Evolutionary conservation across 2,888 invertebrate genomes (phyloP).

Genomic region (Aethes cnicana): DNA sequence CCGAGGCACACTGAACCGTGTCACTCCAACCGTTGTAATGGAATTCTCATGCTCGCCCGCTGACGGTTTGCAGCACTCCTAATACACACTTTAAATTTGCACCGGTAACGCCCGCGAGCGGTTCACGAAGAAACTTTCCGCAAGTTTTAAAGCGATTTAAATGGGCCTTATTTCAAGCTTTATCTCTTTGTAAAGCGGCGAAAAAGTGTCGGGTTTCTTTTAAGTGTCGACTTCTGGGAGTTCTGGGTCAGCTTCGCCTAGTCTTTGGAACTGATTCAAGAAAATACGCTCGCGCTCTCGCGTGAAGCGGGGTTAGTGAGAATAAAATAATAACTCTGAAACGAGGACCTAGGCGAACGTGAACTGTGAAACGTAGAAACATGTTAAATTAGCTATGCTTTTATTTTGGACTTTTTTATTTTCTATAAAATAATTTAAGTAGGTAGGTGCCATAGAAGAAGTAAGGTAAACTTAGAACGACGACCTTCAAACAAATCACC

Average conservation of each 20-base stretch:
- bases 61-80: constrained; percentile 70
- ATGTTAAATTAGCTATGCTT: no score
- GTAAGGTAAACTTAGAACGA: no score
- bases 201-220: constrained; percentile 28
- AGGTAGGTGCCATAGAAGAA: no score
- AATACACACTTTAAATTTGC: constrained; percentile 79
- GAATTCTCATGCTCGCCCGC: constrained; percentile 76
- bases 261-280: constrained; percentile 11
- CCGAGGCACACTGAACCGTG: constrained; percentile 51
- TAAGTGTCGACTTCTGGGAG: constrained; percentile 25
- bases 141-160: constrained; percentile 66
- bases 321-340: no score
- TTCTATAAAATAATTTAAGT: no score
- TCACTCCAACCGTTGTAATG: constrained; percentile 73
- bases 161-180: constrained; percentile 63
- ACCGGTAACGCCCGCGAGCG: constrained; percentile 71
- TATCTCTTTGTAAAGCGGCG: constrained; percentile 37
- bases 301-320: no score
- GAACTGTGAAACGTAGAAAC: no score
- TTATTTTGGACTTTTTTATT: no score
- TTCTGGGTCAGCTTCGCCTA: no score
- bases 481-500: no score
- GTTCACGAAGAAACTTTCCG: constrained; percentile 64
- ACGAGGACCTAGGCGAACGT: no score
- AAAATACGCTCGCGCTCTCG: no score